Conservation (phyloP, 2,113 vertebrate species). For the Pycnonotus jocosus region DNA sequence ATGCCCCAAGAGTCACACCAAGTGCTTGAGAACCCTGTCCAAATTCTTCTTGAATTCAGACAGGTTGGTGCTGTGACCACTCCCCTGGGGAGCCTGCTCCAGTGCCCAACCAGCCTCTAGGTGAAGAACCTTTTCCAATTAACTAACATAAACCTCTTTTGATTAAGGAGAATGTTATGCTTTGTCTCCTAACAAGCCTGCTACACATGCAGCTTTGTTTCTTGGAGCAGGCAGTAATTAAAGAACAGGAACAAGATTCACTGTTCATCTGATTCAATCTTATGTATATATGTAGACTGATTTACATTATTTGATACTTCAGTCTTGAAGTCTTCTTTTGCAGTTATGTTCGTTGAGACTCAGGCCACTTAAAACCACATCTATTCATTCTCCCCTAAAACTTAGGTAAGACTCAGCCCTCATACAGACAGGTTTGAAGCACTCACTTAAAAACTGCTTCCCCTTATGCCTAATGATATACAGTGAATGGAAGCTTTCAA, state of each 20-base stretch:
- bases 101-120: neutral
- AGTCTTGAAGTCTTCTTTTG: neutral
- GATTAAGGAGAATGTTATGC: neutral
- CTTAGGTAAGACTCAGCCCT: neutral
- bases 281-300: neutral
- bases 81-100: neutral
- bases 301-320: neutral
- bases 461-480: neutral
- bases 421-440: neutral
- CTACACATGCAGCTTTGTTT: neutral
- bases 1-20: neutral
- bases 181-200: neutral
- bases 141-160: neutral
- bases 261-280: neutral
- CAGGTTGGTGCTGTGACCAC: too few species aligned
- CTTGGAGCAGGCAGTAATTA: neutral
- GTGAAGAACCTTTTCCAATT: neutral
- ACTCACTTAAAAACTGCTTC: neutral
- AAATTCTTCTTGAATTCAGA: neutral
- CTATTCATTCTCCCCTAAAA: neutral
- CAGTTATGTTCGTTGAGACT: neutral
- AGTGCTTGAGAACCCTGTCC: neutral
- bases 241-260: neutral
- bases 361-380: neutral
- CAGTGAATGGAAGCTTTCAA: neutral